Base-by-base conservation (phyloP, 1,140 invertebrate species). In the Drosophila murphyi region DNA sequence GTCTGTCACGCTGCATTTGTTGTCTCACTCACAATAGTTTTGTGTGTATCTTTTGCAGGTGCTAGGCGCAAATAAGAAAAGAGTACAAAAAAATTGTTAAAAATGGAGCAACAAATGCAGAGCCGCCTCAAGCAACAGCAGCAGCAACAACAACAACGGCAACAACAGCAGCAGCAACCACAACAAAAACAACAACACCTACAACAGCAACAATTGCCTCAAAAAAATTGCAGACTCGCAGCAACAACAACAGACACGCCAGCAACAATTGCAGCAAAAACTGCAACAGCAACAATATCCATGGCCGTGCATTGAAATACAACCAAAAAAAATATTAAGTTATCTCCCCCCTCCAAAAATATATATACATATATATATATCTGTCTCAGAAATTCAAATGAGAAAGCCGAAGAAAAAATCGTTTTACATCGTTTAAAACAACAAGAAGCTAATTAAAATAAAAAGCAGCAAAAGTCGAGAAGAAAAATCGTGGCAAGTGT, bases 31-130 rank as follows among this genome's bases (percentile, higher is more conserved):
- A 68, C 64, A 47, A 31, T 28, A 48, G 29, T 74, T 28, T 75
- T 75, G 76, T 70, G 76, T 75, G 76, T 78, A 74, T 78, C 72
- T 78, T 70, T 78, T 76, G 69, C 73, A 76, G 73, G 73, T 76
- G 72, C 60, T 65, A 67, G 34, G 20, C 55, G 34, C 47, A 32
- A 20, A 34, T 20, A 43, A 50, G 50, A 31, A 43, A 61, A 28
- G 55, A 48, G 34, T 8, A 50, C 8, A 59, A 29, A 32, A 39
- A 71, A 70, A 43, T 5, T 5, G 4, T 55, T 67, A 20, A 56
- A 75, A 72, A 79, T 79, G 76, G 76, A 78, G 61, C 76, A 64
- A 65, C 76, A 70, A 73, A 54, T 55, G 56, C 68, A 57, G 12
- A 50, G 57, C 43, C 50, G 68, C 60, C 54, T 37, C 54, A 70